Percentiles rank a stretch among this genome's conserved stretches.
Evolutionary conservation across 1,140 invertebrate genomes (phyloP).

Genomic region (Ceratina australensis): DNA sequence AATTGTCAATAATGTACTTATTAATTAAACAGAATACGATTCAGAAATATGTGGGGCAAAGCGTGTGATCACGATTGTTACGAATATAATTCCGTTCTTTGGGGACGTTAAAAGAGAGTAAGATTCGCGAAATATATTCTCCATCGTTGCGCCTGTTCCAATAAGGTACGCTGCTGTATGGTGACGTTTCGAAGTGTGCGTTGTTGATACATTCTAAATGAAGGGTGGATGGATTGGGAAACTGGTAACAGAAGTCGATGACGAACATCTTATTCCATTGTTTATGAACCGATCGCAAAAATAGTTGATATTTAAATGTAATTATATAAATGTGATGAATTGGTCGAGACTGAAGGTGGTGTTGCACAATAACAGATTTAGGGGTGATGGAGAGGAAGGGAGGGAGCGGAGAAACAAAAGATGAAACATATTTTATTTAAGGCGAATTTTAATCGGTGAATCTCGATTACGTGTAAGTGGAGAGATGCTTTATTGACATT

Average conservation of each 20-base stretch:
- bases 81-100: not conserved
- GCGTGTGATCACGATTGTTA: not conserved
- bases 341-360: not conserved
- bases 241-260: not conserved
- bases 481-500: not conserved
- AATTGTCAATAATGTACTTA: conserved; percentile 12
- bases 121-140: conserved; percentile 38
- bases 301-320: conserved; percentile 24
- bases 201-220: not conserved
- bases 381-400: not conserved
- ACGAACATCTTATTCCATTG: conserved; percentile 26
- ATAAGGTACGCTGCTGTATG: conserved; percentile 14
- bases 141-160: conserved; percentile 5
- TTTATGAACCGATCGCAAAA: conserved; percentile 30
- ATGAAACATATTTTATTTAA: conserved; percentile 25
- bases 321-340: conserved; percentile 21
- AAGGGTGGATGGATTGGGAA: not conserved
- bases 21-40: not conserved
- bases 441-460: not conserved
- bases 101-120: no score
- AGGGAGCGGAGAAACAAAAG: not conserved
- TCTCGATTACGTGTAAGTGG: not conserved
- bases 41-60: not conserved
- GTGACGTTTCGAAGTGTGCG: conserved; percentile 19
- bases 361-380: conserved; percentile 28